These are phyloP conservation scores for Cephus runcator DNA, from an alignment of 2,888 invertebrate species.

Conservation along the genomic window DNA sequence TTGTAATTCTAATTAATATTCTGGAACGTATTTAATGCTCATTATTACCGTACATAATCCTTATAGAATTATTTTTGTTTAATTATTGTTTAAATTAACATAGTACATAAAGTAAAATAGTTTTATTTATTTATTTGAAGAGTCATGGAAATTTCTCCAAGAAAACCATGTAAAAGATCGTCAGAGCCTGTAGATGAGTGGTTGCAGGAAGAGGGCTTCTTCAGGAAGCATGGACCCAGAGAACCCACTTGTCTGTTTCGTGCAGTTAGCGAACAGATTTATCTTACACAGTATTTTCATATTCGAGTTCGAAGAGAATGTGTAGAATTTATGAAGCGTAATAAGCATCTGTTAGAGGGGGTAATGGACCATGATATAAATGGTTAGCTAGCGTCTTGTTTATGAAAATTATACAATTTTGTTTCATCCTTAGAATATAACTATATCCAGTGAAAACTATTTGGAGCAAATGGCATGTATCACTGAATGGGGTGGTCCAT, in stretches of 20 bases:
- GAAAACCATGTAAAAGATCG: conserved; percentile 45
- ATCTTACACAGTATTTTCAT: conserved; percentile 77
- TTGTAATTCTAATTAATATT: too few relatives aligned
- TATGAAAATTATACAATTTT: conserved; percentile 8
- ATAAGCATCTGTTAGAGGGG: conserved; percentile 74
- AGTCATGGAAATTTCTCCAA: conserved; percentile 49
- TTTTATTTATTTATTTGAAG: background rate
- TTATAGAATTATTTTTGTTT: too few relatives aligned
- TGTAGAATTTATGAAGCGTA: conserved; percentile 76
- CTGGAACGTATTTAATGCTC: too few relatives aligned
- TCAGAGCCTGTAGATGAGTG: conserved; percentile 74
- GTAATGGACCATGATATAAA: conserved; percentile 57
- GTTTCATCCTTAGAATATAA: conserved; percentile 69
- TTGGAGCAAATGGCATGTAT: conserved; percentile 76
- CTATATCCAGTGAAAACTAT: conserved; percentile 75
- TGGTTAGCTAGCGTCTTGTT: background rate
- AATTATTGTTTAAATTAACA: too few relatives aligned
- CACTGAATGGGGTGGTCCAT: conserved; percentile 75
- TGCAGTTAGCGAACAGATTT: conserved; percentile 87
- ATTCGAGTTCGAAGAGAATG: conserved; percentile 79
- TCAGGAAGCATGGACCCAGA: conserved; percentile 87
- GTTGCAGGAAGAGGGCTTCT: conserved; percentile 82
- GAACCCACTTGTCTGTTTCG: conserved; percentile 91
- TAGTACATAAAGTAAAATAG: too few relatives aligned
- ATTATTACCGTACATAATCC: too few relatives aligned